Evolutionary conservation across 1,140 invertebrate species (phyloP).

Genomic region (Trichonephila clavata): DNA sequence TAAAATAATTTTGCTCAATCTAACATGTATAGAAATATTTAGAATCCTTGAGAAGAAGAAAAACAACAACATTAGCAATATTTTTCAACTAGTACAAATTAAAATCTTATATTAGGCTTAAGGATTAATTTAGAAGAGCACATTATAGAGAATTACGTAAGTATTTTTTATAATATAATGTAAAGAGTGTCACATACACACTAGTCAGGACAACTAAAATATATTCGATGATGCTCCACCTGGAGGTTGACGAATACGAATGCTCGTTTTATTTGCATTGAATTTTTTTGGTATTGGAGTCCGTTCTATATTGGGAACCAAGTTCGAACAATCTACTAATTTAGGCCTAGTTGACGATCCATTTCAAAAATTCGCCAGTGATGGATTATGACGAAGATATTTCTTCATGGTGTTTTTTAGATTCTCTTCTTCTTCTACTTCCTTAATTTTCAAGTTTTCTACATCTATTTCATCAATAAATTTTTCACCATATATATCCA

Average conservation of each 20-base stretch:
- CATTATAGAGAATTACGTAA: background rate
- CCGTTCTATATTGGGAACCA: background rate
- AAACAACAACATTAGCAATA: background rate
- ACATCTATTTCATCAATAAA: background rate
- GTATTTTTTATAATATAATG: background rate
- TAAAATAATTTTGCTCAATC: too few relatives aligned
- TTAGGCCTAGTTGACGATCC: background rate
- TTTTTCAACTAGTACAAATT: background rate
- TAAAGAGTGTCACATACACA: background rate
- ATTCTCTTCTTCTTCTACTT: constrained; percentile 9
- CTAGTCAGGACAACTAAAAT: background rate
- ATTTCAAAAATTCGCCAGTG: constrained; percentile 29
- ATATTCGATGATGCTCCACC: constrained; percentile 27
- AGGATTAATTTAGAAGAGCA: background rate
- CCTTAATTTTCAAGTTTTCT: background rate
- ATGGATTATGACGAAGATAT: constrained; percentile 9
- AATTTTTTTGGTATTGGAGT: background rate
- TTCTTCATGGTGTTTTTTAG: background rate
- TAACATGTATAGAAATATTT: too few relatives aligned
- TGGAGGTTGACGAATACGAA: constrained; percentile 38
- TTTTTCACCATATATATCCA: background rate
- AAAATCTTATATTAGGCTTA: background rate
- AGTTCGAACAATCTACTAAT: constrained; percentile 32
- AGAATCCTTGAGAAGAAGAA: background rate
- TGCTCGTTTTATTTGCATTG: background rate